These are phyloP conservation scores for Palloptera scutellata DNA, from an alignment of 2,888 invertebrate species.

Conservation along the genomic window DNA sequence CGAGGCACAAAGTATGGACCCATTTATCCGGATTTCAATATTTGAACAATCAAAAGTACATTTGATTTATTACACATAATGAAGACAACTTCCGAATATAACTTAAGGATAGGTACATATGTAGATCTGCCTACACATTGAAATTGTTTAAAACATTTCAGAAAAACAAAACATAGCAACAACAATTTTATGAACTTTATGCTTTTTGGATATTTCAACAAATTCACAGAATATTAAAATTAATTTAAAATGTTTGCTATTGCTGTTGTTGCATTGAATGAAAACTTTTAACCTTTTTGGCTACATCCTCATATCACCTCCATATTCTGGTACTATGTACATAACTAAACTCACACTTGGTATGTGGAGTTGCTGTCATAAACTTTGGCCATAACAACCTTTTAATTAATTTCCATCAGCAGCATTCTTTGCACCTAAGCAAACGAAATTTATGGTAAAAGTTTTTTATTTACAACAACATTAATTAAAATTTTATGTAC, in stretches of 20 bases:
- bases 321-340: slow-evolving; percentile 1
- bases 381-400: slow-evolving; percentile 29
- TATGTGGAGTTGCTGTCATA: slow-evolving; percentile 18
- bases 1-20: too few relatives aligned
- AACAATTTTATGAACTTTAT: too few relatives aligned
- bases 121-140: too few relatives aligned
- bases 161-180: too few relatives aligned
- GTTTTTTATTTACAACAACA: slow-evolving; percentile 36
- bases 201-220: background rate
- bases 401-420: slow-evolving; percentile 39
- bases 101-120: too few relatives aligned
- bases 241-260: slow-evolving; percentile 28
- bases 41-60: too few relatives aligned
- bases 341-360: slow-evolving; percentile 6
- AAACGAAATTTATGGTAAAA: slow-evolving; percentile 39
- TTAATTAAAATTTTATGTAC: slow-evolving; percentile 40
- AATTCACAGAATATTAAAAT: slow-evolving; percentile 5
- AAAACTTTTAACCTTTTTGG: slow-evolving; percentile 15
- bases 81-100: too few relatives aligned
- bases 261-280: slow-evolving; percentile 24
- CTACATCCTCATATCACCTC: background rate
- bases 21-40: too few relatives aligned
- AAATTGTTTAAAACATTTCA: too few relatives aligned
- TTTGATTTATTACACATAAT: too few relatives aligned
- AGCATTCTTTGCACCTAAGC: slow-evolving; percentile 35